phyloP scores from a whole-genome alignment of 1,140 invertebrate species.

The Acromyrmex echinatior region DNA sequence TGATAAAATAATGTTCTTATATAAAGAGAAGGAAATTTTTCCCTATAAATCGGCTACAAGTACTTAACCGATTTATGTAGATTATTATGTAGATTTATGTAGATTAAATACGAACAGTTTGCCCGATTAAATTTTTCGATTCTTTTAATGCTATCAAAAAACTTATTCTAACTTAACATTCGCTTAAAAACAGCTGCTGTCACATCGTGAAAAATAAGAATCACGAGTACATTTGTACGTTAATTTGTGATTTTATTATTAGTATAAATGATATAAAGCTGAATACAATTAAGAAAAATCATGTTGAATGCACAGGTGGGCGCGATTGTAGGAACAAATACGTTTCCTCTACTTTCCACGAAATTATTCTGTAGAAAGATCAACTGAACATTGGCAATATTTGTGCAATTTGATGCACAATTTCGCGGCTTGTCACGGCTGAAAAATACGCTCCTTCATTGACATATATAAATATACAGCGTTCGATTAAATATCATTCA shows the following conservation, averaged over 20 bases:
- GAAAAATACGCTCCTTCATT: conserved; percentile 15
- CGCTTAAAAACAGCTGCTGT: conserved; percentile 8
- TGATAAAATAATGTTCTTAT: conserved; percentile 18
- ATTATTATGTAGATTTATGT: neutral
- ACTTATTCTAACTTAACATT: conserved; percentile 19
- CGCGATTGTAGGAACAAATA: conserved; percentile 55
- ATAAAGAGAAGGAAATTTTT: neutral
- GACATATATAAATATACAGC: neutral
- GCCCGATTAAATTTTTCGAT: neutral
- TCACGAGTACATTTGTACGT: conserved; percentile 60
- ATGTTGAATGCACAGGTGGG: conserved; percentile 62
- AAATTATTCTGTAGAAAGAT: conserved; percentile 40
- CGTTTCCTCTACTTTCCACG: conserved; percentile 35
- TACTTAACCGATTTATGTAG: neutral
- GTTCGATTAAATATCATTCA: conserved; percentile 1
- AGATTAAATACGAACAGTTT: conserved; percentile 25
- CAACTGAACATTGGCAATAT: conserved; percentile 6
- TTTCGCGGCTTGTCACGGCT: neutral
- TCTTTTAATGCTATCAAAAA: conserved; percentile 3
- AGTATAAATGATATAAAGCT: conserved; percentile 74
- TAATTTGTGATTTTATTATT: conserved; percentile 72
- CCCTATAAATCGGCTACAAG: neutral
- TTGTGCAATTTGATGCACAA: neutral
- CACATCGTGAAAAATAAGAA: conserved; percentile 57
- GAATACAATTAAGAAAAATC: conserved; percentile 72